Conservation (phyloP, 92 coral and sea anemone species). For the Micromussa lordhowensis region DNA sequence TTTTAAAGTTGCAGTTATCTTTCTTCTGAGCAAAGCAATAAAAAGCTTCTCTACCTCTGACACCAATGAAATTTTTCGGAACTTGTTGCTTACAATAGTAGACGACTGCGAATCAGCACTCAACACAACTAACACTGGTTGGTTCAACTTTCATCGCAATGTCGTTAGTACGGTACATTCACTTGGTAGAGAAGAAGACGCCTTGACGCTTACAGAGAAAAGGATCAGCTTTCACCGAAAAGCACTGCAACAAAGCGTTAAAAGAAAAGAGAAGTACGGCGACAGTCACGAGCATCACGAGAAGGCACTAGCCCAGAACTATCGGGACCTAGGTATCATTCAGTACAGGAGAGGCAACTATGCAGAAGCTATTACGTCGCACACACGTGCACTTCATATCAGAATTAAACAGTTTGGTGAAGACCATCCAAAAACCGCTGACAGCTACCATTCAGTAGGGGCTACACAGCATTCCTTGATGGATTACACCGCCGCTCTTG, state of each 20-base stretch:
- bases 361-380: background rate
- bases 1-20: too few relatives aligned
- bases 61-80: background rate
- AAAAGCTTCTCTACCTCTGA: too few relatives aligned
- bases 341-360: background rate
- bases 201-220: too few relatives aligned
- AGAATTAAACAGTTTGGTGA: background rate
- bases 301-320: constrained; percentile 34
- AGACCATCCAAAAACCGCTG: background rate
- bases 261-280: background rate
- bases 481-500: background rate
- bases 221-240: too few relatives aligned
- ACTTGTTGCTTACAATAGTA: background rate
- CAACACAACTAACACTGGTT: too few relatives aligned
- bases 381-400: background rate
- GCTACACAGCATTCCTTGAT: background rate
- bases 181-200: too few relatives aligned
- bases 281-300: background rate
- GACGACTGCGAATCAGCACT: too few relatives aligned
- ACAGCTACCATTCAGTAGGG: background rate
- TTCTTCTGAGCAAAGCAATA: too few relatives aligned
- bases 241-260: too few relatives aligned
- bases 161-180: too few relatives aligned
- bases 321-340: background rate
- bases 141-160: too few relatives aligned